Percentiles rank a stretch among this genome's conserved stretches.
These are phyloP conservation scores for Drosophila micromelanica DNA, from an alignment of 1,140 invertebrate genomes.

Conservation along the genomic window DNA sequence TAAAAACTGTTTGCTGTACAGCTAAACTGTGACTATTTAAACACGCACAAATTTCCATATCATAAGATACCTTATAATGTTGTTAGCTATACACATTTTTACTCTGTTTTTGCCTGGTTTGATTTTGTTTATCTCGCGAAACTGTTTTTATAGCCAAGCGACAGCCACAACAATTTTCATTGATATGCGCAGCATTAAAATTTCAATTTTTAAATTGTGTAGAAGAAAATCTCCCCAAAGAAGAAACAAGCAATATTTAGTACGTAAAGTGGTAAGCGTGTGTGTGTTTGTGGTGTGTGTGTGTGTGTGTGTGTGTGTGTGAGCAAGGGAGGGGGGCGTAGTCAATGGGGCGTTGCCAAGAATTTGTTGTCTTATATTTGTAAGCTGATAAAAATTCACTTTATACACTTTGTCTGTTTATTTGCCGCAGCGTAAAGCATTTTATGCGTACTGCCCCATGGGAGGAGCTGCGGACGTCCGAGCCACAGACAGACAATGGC, in stretches of 20 bases:
- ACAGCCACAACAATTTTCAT: constrained; percentile 61
- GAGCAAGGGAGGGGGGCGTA: neutral
- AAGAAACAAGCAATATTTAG: constrained; percentile 23
- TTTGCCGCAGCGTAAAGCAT: constrained; percentile 55
- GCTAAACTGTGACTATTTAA: constrained; percentile 24
- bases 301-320: no score
- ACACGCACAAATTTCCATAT: constrained; percentile 21
- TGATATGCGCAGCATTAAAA: constrained; percentile 68
- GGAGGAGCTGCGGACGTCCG: constrained; percentile 13
- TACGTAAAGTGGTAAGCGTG: constrained; percentile 27
- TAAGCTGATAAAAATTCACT: constrained; percentile 80
- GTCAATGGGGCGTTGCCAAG: constrained; percentile 56
- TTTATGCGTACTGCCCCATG: constrained; percentile 17
- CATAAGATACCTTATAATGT: constrained; percentile 23
- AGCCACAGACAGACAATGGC: constrained; percentile 63
- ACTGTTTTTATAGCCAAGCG: constrained; percentile 63
- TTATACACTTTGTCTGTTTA: constrained; percentile 69
- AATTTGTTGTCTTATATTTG: constrained; percentile 74
- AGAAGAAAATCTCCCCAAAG: constrained; percentile 32
- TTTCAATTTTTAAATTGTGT: constrained; percentile 61
- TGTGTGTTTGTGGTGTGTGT: neutral
- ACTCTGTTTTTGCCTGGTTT: constrained; percentile 31
- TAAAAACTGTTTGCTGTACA: neutral
- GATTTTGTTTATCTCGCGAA: constrained; percentile 51
- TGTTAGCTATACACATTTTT: constrained; percentile 40